Evolutionary conservation across 2,888 invertebrate species (phyloP), one percentile per base, ranked within the genome.

Genomic region (Choristoneura rosaceana): DNA sequence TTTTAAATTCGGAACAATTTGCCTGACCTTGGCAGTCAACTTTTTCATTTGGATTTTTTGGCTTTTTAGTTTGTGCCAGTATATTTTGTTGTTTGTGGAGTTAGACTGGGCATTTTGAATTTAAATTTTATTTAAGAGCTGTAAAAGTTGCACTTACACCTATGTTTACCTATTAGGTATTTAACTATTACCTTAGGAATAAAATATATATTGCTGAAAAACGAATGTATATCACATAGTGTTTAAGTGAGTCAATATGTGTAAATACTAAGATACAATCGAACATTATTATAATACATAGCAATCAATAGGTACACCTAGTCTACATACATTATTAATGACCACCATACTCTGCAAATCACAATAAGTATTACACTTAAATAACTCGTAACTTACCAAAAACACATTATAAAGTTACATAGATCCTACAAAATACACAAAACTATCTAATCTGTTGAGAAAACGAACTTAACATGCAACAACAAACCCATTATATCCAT

Each of bases 1-100:
- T 91, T 73, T 89, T 86, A 88, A 91, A 90, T 91, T 91, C 82
- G 84, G 89, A 86, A 87, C 80, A 82, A 88, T 87, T 88, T 82
- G 82, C 84, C 83, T 87, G 93, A 92, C 92, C 93, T 92, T 92
- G 89, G 79, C 84, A 74, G 71, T 76, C 77, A 69, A 75, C 12
- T 74, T 69, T 74, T 75, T 74, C n/a, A 43, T 66, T 70, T 25
- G 64, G 43, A 52, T 64, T 64, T 68, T 59, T 69, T 71, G 61
- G 12, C 17, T 50, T 59, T 60, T 64, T 60, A 59, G 10, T 15
- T 38, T 38, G 17, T 68, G 47, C 47, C 17, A 61, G 52, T 65
- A 55, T 14, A 45, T 50, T 9, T 34, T 34, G 8, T n/a, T 52
- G 43, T 34, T 55, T 50, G 12, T 15, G 8, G 14, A 12, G 33